Evolutionary conservation across 1,140 invertebrate species (phyloP), one percentile per base, ranked within the genome.

Genomic region (Sitodiplosis mosellana): DNA sequence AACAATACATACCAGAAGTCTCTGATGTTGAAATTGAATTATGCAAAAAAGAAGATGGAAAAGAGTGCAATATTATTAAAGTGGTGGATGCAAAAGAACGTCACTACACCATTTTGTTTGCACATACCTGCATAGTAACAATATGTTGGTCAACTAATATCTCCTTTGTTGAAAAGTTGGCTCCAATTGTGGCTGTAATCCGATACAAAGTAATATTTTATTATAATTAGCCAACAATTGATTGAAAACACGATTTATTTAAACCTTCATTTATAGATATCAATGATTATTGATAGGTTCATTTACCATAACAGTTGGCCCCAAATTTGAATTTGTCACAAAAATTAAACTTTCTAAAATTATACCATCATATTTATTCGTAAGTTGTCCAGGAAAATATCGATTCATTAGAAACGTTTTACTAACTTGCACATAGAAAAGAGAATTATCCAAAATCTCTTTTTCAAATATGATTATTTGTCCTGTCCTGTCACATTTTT

Each of bases 391-490:
- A 72, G 95, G 98, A 49, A 99, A 94, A 80, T 96, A 99, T 69
- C 98, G 94, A 70, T 99, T 99, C 96, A 99, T 99, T 7, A 99
- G 71, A n/a, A 93, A 98, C 48, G 96, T 99, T 69, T 99, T 99
- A 5, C 96, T 96, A 49, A 99, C 96, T n/a, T n/a, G n/a, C n/a
- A n/a, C n/a, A n/a, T n/a, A n/a, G n/a, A n/a, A n/a, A n/a, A n/a
- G n/a, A n/a, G n/a, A n/a, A n/a, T n/a, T n/a, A n/a, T n/a, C n/a
- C n/a, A n/a, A n/a, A n/a, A n/a, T n/a, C n/a, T n/a, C n/a, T n/a
- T n/a, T n/a, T n/a, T n/a, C n/a, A n/a, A n/a, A n/a, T n/a, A n/a
- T n/a, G n/a, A n/a, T n/a, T n/a, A n/a, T n/a, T n/a, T n/a, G n/a
- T n/a, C n/a, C n/a, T n/a, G n/a, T n/a, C n/a, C n/a, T n/a, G n/a